phyloP scores from a whole-genome alignment of 2,888 invertebrate genomes.

The Drosophila rubida region DNA sequence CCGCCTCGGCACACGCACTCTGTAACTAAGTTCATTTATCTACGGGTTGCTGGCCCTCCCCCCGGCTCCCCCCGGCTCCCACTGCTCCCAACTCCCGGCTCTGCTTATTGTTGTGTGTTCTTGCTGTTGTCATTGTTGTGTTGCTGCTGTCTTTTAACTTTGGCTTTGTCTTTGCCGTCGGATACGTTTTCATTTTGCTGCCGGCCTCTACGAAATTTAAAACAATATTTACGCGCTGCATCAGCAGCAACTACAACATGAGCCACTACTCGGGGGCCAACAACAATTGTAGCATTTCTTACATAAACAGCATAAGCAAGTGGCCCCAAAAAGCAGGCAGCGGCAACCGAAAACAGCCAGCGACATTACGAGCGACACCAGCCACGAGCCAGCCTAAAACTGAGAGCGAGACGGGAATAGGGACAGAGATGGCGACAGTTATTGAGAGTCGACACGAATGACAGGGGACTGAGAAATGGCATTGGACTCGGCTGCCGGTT shows the following conservation, averaged over 20 bases:
- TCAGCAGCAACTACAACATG: slow-evolving; percentile 24
- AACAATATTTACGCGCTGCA: slow-evolving; percentile 72
- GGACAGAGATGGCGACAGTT: slow-evolving; percentile 1
- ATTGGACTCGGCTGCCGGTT: slow-evolving; percentile 32
- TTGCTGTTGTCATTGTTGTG: slow-evolving; percentile 14
- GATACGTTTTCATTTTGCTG: slow-evolving; percentile 55
- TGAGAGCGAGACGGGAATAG: slow-evolving; percentile 20
- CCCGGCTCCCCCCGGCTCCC: too few relatives aligned
- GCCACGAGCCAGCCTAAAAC: slow-evolving; percentile 27
- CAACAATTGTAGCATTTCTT: slow-evolving; percentile 39
- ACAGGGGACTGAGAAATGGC: slow-evolving; percentile 33
- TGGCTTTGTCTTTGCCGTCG: slow-evolving; percentile 41
- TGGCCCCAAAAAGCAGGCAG: slow-evolving; percentile 30
- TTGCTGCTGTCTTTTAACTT: slow-evolving; percentile 36
- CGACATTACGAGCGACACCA: slow-evolving; percentile 52
- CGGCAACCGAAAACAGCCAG: slow-evolving; percentile 31
- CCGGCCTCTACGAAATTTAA: slow-evolving; percentile 65
- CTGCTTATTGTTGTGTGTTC: slow-evolving; percentile 6
- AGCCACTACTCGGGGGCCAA: slow-evolving; percentile 4
- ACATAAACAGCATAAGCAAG: slow-evolving; percentile 56
- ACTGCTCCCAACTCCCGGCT: too few relatives aligned
- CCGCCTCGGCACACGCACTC: slow-evolving; percentile 26
- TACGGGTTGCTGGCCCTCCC: too few relatives aligned
- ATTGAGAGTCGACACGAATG: not conserved
- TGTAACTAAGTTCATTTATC: slow-evolving; percentile 68